A percentile compares a stretch with the other conserved stretches of the same genome.
Evolutionary conservation across 2,888 invertebrate species (phyloP).

Genomic region (Noctua janthe): DNA sequence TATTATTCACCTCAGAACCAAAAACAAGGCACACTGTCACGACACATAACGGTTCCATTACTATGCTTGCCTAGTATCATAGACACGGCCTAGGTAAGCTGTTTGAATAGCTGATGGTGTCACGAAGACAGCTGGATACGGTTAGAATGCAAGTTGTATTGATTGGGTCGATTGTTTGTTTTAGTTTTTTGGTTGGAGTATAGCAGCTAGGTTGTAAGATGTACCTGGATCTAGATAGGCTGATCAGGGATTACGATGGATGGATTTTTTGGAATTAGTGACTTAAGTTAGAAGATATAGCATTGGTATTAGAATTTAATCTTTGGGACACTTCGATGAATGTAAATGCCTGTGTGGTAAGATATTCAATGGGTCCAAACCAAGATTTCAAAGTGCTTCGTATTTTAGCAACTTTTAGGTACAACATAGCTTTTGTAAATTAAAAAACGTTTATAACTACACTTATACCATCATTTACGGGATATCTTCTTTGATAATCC

Average conservation of each 20-base stretch:
- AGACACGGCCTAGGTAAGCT: conserved; percentile 66
- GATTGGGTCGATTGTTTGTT: conserved; percentile 28
- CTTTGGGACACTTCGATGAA: fast-evolving
- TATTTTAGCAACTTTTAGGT: too few relatives aligned
- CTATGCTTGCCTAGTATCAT: conserved; percentile 61
- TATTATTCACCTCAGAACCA: conserved; percentile 65
- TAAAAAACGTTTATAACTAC: too few relatives aligned
- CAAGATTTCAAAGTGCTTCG: too few relatives aligned
- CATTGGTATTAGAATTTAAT: neutral
- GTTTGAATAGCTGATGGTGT: conserved; percentile 64
- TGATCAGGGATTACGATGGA: neutral
- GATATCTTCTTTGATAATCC: too few relatives aligned
- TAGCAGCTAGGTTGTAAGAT: neutral
- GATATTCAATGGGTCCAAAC: too few relatives aligned
- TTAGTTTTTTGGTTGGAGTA: neutral
- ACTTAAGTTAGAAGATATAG: too few relatives aligned
- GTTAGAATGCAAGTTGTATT: conserved; percentile 58
- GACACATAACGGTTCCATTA: conserved; percentile 69
- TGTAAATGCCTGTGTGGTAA: neutral
- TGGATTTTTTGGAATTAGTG: too few relatives aligned
- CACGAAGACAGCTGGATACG: conserved; percentile 62
- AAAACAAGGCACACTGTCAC: conserved; percentile 68
- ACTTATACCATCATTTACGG: too few relatives aligned
- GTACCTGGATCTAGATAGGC: neutral
- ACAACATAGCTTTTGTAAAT: too few relatives aligned